A percentile compares a stretch with the other conserved stretches of the same genome.
These are phyloP conservation scores for Strigamia transsilvanica DNA, from an alignment of 2,888 invertebrate genomes.

Conservation along the genomic window DNA sequence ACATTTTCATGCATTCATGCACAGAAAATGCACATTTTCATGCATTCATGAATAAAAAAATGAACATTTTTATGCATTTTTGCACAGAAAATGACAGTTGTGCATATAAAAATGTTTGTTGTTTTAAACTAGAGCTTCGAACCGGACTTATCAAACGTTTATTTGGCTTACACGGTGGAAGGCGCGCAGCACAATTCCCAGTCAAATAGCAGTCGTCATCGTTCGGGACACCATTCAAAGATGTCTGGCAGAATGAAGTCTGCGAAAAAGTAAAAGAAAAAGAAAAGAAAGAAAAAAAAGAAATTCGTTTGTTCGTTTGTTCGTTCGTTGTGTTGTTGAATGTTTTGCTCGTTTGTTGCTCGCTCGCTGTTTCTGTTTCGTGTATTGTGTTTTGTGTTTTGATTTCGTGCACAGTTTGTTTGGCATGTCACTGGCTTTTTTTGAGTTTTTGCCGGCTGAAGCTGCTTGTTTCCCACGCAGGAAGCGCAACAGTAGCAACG, in stretches of 20 bases:
- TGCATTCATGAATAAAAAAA: too few species aligned
- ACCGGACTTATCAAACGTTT: slow-evolving; percentile 74
- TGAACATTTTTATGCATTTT: too few species aligned
- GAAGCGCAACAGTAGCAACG: slow-evolving; percentile 51
- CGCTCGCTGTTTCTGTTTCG: too few species aligned
- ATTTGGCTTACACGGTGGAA: slow-evolving; percentile 72
- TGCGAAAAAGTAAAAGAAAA: slow-evolving; percentile 62
- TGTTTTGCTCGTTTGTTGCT: too few species aligned
- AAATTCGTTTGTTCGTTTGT: too few species aligned
- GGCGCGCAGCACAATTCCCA: slow-evolving; percentile 65
- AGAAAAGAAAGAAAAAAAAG: not conserved
- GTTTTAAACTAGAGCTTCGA: slow-evolving; percentile 67
- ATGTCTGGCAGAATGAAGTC: slow-evolving; percentile 62
- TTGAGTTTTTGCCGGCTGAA: slow-evolving; percentile 15
- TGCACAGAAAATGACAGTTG: too few species aligned
- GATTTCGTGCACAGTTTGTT: not conserved
- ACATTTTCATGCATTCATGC: too few species aligned
- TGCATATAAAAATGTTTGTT: not conserved
- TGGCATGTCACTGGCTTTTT: slow-evolving; percentile 4
- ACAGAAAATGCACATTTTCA: too few species aligned
- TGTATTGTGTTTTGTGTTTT: too few species aligned
- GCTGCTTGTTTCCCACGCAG: slow-evolving; percentile 40
- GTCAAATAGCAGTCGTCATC: slow-evolving; percentile 67
- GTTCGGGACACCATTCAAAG: slow-evolving; percentile 60
- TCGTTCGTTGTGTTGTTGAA: too few species aligned